Evolutionary conservation across 2,888 invertebrate species (phyloP), one percentile per base, ranked within the genome.

Genomic region (Timema cristinae): DNA sequence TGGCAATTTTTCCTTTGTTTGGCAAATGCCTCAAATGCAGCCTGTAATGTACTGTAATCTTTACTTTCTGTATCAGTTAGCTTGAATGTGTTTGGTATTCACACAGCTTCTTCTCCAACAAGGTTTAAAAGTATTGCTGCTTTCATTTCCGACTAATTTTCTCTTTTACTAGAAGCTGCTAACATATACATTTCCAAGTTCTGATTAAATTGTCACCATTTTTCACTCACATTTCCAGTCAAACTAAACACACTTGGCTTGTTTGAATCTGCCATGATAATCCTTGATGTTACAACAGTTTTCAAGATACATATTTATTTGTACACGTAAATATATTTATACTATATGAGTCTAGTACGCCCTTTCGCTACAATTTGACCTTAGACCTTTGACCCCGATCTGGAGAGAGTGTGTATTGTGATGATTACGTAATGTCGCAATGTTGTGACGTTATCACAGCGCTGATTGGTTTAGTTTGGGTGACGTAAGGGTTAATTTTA

Each of bases 1-100:
- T 7, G 63, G 63, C 10, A 63, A 8, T 63, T 63, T 63, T 63
- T 63, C 13, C 63, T 63, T 32, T 13, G 63, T 11, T n/a, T 63
- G 48, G 47, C 13, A 63, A 16, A 63, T 15, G 63, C 63, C 48
- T 63, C 15, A 63, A 63, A 63, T 32, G 16, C 63, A 47, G 32
- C 63, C 32, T 16, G 63, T 9, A 63, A 32, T 48, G 32, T 63
- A 8, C n/a, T 13, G 47, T 63, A 63, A 32, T 63, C 48, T 63
- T 5, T 16, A 11, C 16, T 6, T 13, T 63, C 32, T 63, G 32
- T 63, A 32, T 63, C 63, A 10, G 32, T 10, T 13, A 63, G 32
- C n/a, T 63, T 47, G 48, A 63, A 63, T 6, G 63, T 63, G 47
- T 63, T 63, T 9, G 16, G 48, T 9, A 63, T 7, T 47, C 16